Evolutionary conservation across 2,797 vertebrate species (phyloP).

Genomic region (Enteromius trimaculatus): DNA sequence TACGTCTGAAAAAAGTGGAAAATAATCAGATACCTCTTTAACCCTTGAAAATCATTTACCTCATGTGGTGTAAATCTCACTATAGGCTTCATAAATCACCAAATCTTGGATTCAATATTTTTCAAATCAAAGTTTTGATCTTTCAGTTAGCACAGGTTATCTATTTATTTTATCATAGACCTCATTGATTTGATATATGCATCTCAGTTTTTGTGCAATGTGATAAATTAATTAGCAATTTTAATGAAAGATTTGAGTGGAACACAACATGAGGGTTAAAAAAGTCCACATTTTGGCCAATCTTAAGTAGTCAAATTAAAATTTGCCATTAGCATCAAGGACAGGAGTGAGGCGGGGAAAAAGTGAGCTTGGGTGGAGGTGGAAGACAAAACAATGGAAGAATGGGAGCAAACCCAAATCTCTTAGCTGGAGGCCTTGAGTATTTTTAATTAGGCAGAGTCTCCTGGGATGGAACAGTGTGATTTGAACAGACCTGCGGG

Average conservation of each 20-base stretch:
- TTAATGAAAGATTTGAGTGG: background rate
- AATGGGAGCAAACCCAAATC: constrained; percentile 48
- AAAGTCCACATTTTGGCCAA: constrained; percentile 1
- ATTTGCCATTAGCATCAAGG: constrained; percentile 34
- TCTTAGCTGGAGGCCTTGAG: constrained; percentile 48
- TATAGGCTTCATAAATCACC: background rate
- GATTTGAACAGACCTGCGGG: constrained; percentile 49
- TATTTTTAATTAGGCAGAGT: constrained; percentile 64
- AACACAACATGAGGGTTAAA: background rate
- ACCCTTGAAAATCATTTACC: background rate
- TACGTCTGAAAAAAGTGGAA: background rate
- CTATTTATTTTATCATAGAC: background rate
- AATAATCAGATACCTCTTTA: constrained; percentile 1
- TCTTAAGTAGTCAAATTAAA: constrained; percentile 41
- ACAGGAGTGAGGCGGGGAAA: background rate
- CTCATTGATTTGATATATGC: background rate
- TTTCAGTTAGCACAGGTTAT: background rate
- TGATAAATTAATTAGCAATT: background rate
- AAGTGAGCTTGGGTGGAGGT: background rate
- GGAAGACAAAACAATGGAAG: constrained; percentile 48
- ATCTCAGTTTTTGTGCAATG: background rate
- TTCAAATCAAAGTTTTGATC: background rate
- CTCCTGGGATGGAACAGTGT: constrained; percentile 49
- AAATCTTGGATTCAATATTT: background rate
- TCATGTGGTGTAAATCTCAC: background rate